Percentiles rank a stretch among this genome's conserved stretches.
Conservation (phyloP, 1,140 invertebrate genomes). For the Onthophagus taurus region DNA sequence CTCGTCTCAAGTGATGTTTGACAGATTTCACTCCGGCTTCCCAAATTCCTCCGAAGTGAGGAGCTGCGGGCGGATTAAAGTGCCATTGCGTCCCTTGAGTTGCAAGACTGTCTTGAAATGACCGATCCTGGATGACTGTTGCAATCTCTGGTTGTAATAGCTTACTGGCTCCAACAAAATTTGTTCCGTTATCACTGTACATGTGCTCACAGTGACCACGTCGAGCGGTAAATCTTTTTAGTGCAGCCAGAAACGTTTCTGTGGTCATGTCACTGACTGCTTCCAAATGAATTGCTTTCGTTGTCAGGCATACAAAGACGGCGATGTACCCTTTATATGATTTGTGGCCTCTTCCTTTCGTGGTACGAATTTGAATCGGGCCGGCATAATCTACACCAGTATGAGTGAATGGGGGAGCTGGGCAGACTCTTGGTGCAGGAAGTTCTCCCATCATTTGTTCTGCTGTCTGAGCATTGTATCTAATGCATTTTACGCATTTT, state of each 20-base stretch:
- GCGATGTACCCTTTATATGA: slow-evolving; percentile 19
- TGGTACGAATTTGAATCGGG: not conserved
- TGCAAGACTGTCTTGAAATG: not conserved
- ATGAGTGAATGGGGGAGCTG: too few species aligned
- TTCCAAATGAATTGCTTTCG: slow-evolving; percentile 31
- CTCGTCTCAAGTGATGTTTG: slow-evolving; percentile 21
- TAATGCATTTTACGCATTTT: too few species aligned
- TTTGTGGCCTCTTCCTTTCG: not conserved
- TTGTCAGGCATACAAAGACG: slow-evolving; percentile 28
- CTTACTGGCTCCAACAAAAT: slow-evolving; percentile 8
- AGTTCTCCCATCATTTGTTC: too few species aligned
- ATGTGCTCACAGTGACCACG: slow-evolving; percentile 19
- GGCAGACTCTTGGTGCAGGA: too few species aligned
- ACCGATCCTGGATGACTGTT: not conserved
- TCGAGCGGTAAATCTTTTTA: slow-evolving; percentile 24
- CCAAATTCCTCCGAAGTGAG: slow-evolving; percentile 29
- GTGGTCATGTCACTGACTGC: slow-evolving; percentile 22
- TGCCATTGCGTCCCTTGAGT: slow-evolving; percentile 16
- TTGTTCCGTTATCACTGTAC: slow-evolving; percentile 19
- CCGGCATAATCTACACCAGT: too few species aligned
- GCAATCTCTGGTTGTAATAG: not conserved
- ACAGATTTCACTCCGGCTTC: slow-evolving; percentile 22
- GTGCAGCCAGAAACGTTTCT: slow-evolving; percentile 22
- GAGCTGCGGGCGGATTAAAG: slow-evolving; percentile 22
- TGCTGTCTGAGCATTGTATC: too few species aligned